A percentile compares a stretch with the other conserved stretches of the same genome.
These are phyloP conservation scores for Pammene fasciana DNA, from an alignment of 2,888 invertebrate genomes.

Conservation along the genomic window DNA sequence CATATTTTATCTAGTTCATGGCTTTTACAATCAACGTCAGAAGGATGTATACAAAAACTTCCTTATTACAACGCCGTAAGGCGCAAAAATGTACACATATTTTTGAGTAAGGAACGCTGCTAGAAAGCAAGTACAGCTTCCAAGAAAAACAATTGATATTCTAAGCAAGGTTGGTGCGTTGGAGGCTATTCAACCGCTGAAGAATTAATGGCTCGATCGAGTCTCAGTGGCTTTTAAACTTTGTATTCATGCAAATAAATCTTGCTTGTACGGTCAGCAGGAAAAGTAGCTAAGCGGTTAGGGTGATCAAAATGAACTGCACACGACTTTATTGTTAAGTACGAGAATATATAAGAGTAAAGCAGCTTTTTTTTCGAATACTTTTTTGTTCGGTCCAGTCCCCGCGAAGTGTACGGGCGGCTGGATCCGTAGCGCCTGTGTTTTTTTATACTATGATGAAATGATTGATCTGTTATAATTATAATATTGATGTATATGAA, in stretches of 20 bases:
- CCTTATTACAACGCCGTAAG: not conserved
- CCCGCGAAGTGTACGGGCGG: no score
- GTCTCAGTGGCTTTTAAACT: conserved; percentile 65
- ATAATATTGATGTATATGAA: no score
- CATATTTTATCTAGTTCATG: conserved; percentile 19
- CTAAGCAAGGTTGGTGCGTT: conserved; percentile 67
- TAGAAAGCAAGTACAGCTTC: conserved; percentile 20
- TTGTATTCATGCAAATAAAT: conserved; percentile 63
- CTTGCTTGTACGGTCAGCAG: conserved; percentile 36
- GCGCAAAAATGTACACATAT: not conserved
- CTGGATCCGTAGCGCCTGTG: no score
- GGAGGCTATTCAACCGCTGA: conserved; percentile 74
- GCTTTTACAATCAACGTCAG: not conserved
- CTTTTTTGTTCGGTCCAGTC: no score
- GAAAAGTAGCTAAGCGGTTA: no score
- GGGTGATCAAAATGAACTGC: no score
- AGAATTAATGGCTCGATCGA: conserved; percentile 72
- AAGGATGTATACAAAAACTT: not conserved
- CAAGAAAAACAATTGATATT: conserved; percentile 71
- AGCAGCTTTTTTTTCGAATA: no score
- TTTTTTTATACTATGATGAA: no score
- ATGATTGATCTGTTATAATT: no score
- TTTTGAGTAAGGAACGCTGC: not conserved
- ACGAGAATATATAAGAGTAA: no score
- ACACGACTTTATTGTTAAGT: no score